Conservation (phyloP, 2,797 vertebrate species). For the Enteromius argenteus region DNA sequence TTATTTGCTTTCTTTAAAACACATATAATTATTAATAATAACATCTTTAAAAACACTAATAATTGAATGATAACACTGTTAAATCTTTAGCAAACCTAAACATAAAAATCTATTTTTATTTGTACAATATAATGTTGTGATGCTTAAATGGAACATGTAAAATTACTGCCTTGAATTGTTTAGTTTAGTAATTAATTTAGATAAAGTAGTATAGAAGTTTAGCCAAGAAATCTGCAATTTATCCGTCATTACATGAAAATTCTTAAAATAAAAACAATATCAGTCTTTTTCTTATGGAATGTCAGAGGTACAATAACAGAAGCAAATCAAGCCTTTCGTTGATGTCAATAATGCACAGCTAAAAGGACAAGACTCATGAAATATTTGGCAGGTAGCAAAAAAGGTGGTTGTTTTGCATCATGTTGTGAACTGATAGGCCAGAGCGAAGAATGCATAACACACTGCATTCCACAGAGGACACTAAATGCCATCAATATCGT, state of each 20-base stretch:
- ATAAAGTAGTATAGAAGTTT: too few species aligned
- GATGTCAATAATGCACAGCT: background rate
- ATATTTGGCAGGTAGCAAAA: background rate
- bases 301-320: background rate
- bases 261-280: background rate
- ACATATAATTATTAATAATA: too few species aligned
- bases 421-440: conserved; percentile 25
- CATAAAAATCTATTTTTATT: background rate
- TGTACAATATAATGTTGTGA: background rate
- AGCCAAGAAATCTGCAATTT: background rate
- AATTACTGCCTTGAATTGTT: background rate
- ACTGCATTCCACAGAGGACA: conserved; percentile 36
- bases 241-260: background rate
- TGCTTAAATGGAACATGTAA: background rate
- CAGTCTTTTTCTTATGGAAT: background rate
- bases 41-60: too few species aligned
- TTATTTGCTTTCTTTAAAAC: too few species aligned
- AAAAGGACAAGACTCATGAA: background rate
- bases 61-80: too few species aligned
- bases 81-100: background rate
- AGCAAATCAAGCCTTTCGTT: background rate
- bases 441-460: conserved; percentile 21
- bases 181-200: background rate
- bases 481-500: conserved; percentile 34
- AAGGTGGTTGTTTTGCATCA: conserved; percentile 21